Percentiles rank a stretch among this genome's conserved stretches.
These are phyloP conservation scores for Alloplasta piceator DNA, from an alignment of 2,888 invertebrate genomes.

Conservation along the genomic window DNA sequence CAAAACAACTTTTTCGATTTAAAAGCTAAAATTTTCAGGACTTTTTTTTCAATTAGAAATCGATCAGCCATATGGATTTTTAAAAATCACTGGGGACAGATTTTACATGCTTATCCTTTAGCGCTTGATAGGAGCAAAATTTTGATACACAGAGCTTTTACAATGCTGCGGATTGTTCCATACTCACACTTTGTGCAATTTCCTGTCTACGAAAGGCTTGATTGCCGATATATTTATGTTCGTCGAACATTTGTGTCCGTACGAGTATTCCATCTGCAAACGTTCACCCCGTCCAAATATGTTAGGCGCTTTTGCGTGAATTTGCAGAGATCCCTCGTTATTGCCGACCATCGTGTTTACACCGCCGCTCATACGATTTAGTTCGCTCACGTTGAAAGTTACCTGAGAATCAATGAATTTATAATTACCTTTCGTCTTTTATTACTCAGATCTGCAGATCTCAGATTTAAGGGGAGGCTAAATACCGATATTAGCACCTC, in stretches of 20 bases:
- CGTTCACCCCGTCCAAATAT: conserved; percentile 94
- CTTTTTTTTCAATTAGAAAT: too few species aligned
- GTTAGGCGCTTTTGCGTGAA: conserved; percentile 92
- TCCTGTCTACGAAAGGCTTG: conserved; percentile 92
- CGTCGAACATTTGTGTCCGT: conserved; percentile 92
- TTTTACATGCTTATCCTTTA: too few species aligned
- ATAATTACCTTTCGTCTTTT: conserved; percentile 65
- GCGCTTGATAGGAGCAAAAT: conserved; percentile 5
- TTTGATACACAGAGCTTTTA: not conserved
- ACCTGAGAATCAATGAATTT: conserved; percentile 84
- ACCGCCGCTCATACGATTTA: conserved; percentile 92
- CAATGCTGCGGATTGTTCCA: not conserved
- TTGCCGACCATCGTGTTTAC: conserved; percentile 95
- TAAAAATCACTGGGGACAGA: too few species aligned
- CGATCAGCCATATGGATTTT: conserved; percentile 28
- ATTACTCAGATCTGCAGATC: too few species aligned
- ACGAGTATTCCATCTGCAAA: conserved; percentile 92
- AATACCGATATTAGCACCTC: too few species aligned
- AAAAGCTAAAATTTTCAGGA: too few species aligned
- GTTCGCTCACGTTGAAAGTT: conserved; percentile 94
- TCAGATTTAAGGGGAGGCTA: too few species aligned
- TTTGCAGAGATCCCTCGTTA: conserved; percentile 93
- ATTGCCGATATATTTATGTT: conserved; percentile 91
- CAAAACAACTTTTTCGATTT: too few species aligned
- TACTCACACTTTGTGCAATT: conserved; percentile 88